Evolutionary conservation across 2,113 vertebrate species (phyloP).

Genomic region (Leucosticte australis): DNA sequence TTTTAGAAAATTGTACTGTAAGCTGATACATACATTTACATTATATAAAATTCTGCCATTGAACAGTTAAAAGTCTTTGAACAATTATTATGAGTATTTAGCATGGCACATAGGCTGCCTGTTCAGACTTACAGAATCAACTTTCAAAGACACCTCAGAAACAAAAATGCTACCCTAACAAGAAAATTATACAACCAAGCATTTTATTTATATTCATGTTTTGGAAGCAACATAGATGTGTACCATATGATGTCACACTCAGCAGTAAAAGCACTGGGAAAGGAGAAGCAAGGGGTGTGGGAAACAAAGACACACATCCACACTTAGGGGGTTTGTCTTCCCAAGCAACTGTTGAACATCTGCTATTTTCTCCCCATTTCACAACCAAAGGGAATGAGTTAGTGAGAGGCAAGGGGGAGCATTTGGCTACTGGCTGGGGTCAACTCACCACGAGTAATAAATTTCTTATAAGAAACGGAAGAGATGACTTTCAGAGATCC

Average conservation of each 20-base stretch:
- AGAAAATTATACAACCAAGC: background rate
- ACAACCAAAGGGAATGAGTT: background rate
- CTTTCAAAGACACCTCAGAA: background rate
- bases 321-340: background rate
- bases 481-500: background rate
- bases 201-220: background rate
- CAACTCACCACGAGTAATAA: background rate
- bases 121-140: background rate
- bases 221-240: background rate
- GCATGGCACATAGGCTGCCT: background rate
- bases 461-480: background rate
- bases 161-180: background rate
- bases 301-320: background rate
- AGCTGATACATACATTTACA: background rate
- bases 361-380: accelerated
- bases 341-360: background rate
- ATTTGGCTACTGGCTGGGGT: background rate
- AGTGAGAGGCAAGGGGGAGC: background rate
- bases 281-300: background rate
- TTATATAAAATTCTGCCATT: background rate
- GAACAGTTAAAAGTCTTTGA: background rate
- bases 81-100: background rate
- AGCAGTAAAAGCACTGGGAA: background rate
- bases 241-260: background rate
- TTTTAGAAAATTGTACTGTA: background rate